Conservation (phyloP, 1,140 invertebrate species). For the Rhopalosiphum maidis region DNA sequence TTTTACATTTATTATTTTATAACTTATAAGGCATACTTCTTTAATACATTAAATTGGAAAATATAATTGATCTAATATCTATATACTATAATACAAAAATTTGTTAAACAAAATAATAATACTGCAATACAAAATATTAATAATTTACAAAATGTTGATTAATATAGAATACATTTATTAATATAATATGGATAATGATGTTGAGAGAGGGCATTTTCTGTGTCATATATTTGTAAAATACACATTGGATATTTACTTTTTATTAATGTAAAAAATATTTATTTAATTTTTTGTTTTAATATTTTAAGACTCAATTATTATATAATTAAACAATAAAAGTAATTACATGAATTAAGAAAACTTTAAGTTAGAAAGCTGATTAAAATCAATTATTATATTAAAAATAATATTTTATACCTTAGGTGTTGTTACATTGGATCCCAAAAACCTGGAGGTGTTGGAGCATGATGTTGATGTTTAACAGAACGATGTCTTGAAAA, state of each 20-base stretch:
- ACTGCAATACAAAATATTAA: not conserved
- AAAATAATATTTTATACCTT: not conserved
- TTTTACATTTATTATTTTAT: too few relatives aligned
- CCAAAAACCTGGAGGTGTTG: slow-evolving; percentile 42
- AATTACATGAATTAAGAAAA: not conserved
- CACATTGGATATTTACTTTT: not conserved
- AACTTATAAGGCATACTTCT: too few relatives aligned
- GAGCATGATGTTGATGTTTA: slow-evolving; percentile 37
- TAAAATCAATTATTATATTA: not conserved
- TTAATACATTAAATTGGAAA: too few relatives aligned
- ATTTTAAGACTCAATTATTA: not conserved
- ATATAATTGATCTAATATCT: too few relatives aligned
- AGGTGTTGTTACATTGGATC: slow-evolving; percentile 28
- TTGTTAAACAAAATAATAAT: not conserved
- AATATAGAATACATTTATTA: not conserved
- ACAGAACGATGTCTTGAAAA: slow-evolving; percentile 52
- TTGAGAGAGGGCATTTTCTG: not conserved
- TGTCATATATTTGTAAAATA: not conserved
- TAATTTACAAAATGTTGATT: not conserved
- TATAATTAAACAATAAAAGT: not conserved
- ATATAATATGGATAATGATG: not conserved
- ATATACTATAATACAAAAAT: not conserved
- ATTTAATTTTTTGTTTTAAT: not conserved
- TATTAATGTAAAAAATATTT: not conserved
- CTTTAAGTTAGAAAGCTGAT: not conserved